Conservation (phyloP, 2,888 invertebrate genomes). For the Dolomedes plantarius region DNA sequence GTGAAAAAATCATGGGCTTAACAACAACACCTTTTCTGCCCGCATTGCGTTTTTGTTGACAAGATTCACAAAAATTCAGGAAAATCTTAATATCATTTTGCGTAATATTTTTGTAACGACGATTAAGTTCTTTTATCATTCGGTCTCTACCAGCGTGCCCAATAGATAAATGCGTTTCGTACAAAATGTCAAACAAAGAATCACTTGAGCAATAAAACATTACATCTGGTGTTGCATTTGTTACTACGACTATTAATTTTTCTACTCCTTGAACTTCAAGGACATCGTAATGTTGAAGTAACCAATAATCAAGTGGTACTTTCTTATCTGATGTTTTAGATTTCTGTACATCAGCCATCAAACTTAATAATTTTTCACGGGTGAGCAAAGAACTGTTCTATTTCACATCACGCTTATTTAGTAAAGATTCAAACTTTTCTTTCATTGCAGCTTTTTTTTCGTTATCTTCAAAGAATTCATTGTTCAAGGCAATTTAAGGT, state of each 20-base stretch:
- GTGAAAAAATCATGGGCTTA: no score
- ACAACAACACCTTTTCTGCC: slow-evolving; percentile 22
- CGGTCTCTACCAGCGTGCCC: slow-evolving; percentile 27
- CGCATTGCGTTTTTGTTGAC: slow-evolving; percentile 29
- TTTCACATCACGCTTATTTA: slow-evolving; percentile 66
- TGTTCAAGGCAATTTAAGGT: no score
- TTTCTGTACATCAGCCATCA: slow-evolving; percentile 64
- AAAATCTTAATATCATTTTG: slow-evolving; percentile 30
- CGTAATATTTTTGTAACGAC: slow-evolving; percentile 37
- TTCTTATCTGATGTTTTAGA: slow-evolving; percentile 67
- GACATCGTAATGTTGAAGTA: slow-evolving; percentile 64
- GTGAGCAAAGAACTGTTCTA: slow-evolving; percentile 65
- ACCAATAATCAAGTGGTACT: slow-evolving; percentile 66
- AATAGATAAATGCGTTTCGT: slow-evolving; percentile 31
- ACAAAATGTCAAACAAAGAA: slow-evolving; percentile 30
- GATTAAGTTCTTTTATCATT: slow-evolving; percentile 45
- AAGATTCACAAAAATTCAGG: slow-evolving; percentile 29
- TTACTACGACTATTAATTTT: slow-evolving; percentile 39
- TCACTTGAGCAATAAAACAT: slow-evolving; percentile 43
- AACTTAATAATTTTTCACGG: slow-evolving; percentile 64
- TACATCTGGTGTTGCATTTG: slow-evolving; percentile 46
- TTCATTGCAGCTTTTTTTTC: slow-evolving; percentile 48
- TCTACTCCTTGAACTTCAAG: slow-evolving; percentile 41
- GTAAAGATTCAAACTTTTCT: slow-evolving; percentile 64
- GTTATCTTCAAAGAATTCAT: no score